Base-by-base conservation (phyloP, 2,113 vertebrate species). In the Taxidea taxus region DNA sequence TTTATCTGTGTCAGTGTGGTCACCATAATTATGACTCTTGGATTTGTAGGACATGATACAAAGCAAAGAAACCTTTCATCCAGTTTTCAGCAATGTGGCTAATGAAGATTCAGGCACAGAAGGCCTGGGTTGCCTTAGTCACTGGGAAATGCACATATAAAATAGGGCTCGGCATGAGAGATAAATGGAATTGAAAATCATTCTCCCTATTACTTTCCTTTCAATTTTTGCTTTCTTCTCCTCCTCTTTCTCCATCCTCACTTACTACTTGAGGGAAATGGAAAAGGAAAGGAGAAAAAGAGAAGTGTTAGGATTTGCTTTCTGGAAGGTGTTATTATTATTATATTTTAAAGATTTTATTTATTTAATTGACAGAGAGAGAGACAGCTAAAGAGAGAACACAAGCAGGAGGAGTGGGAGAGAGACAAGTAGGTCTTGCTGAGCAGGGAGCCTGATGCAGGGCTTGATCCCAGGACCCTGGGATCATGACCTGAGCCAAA, bases 21-120 rank as follows among this genome's bases (percentile, higher is more conserved):
- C 62, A 80, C 72, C 31, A 49, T 91, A 74, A 66, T 66, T 44
- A 70, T 62, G 39, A 89, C 90, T 94, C 68, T 51, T 81, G 70
- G 78, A 18, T 81, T 90, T 51, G 87, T 90, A 90, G 88, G 90
- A 93, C 80, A 44, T 93, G 29, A 60, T 90, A 62, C 51, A 90
- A 94, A 95, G 74, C 66, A 64, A 86, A 51, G 68, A 83, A 91
- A 64, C 11, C 49, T 93, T 95, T 94, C 93, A 62, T 92, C 80
- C 34, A 47, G 16, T 77, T 93, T 84, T 95, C 12, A 77, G 81
- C 34, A 85, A 29, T 64, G 37, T 96, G 90, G 81, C 56, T 92
- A 85, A 81, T 64, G 66, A 88, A 92, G 56, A 75, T 75, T 23
- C 86, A 51, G 11, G 42, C 13, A 31, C 56, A 44, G 27, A n/a